A percentile compares a stretch with the other conserved stretches of the same genome.
Evolutionary conservation across 2,888 invertebrate species (phyloP).

Genomic region (Thyatira batis): DNA sequence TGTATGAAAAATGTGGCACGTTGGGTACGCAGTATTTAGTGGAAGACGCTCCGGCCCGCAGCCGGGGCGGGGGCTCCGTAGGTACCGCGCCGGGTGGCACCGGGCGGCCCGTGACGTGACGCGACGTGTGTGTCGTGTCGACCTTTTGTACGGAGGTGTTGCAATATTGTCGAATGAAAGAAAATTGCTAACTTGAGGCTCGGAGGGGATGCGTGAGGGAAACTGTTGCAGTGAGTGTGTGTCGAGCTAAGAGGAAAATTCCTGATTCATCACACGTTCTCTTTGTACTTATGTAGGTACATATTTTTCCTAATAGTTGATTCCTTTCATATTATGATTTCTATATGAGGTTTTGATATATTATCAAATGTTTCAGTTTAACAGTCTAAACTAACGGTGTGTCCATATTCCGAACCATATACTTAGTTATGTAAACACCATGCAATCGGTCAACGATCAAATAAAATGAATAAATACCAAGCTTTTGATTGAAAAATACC

Average conservation of each 20-base stretch:
- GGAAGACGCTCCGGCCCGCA: slow-evolving; percentile 38
- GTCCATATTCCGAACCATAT: slow-evolving; percentile 9
- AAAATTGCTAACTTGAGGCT: slow-evolving; percentile 27
- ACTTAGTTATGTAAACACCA: slow-evolving; percentile 26
- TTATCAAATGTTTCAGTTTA: no score
- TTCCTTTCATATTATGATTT: no score
- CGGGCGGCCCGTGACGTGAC: no score
- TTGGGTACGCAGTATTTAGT: slow-evolving; percentile 71
- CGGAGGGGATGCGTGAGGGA: not conserved
- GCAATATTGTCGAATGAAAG: slow-evolving; percentile 33
- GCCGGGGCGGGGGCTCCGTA: not conserved
- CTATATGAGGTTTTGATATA: no score
- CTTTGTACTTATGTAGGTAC: not conserved
- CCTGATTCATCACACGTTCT: slow-evolving; percentile 5
- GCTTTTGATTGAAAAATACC: slow-evolving; percentile 40
- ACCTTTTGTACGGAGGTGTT: slow-evolving; percentile 29
- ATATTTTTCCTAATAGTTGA: not conserved
- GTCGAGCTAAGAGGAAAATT: not conserved
- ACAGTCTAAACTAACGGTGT: no score
- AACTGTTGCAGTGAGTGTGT: not conserved
- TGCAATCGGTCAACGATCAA: slow-evolving; percentile 18
- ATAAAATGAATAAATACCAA: slow-evolving; percentile 28
- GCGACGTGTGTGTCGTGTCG: slow-evolving; percentile 12
- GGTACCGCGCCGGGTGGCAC: no score
- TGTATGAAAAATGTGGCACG: slow-evolving; percentile 70